These are phyloP conservation scores for Prietella phreatophila DNA, from an alignment of 2,113 vertebrate genomes.

Conservation along the genomic window DNA sequence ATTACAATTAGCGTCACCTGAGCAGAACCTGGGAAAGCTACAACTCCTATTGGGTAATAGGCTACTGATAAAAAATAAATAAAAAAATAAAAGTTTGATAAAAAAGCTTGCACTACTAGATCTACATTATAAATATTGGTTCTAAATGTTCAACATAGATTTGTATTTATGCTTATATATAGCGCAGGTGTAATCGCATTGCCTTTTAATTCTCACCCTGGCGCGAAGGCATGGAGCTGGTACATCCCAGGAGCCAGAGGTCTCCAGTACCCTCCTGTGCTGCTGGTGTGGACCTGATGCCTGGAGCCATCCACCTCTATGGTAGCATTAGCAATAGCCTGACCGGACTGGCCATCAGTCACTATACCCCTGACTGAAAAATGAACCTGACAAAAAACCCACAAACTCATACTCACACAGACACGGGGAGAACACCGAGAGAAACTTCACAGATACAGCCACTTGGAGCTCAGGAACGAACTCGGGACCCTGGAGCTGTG, in stretches of 20 bases:
- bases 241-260: slow-evolving; percentile 86
- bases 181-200: neutral
- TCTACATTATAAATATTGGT: neutral
- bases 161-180: neutral
- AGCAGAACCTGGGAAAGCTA: too few species aligned
- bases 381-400: slow-evolving; percentile 26
- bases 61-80: too few species aligned
- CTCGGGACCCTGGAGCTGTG: neutral
- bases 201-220: slow-evolving; percentile 75
- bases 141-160: neutral
- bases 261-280: slow-evolving; percentile 92
- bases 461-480: neutral
- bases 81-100: too few species aligned
- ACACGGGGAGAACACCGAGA: neutral
- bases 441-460: neutral
- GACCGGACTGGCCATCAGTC: slow-evolving; percentile 78
- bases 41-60: too few species aligned
- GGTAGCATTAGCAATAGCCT: slow-evolving; percentile 86
- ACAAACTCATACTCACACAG: neutral
- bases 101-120: neutral
- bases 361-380: slow-evolving; percentile 82
- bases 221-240: slow-evolving; percentile 82
- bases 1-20: too few species aligned
- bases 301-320: slow-evolving; percentile 81
- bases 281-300: slow-evolving; percentile 81